Evolutionary conservation across 1,140 invertebrate species (phyloP).

Genomic region (Medauroidea extradentata): DNA sequence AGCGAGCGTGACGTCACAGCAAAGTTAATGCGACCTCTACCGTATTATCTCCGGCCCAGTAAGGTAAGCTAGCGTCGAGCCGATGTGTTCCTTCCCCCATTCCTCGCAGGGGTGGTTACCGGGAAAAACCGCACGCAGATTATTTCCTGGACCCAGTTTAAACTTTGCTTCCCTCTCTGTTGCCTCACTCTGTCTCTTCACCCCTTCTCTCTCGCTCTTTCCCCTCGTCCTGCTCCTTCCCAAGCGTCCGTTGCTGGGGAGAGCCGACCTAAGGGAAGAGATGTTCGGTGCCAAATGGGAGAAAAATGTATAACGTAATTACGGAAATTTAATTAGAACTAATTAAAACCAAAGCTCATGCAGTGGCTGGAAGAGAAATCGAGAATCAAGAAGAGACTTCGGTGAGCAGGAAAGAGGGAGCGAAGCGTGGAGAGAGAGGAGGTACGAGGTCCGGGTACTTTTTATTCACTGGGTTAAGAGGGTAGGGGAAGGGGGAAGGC

Average conservation of each 20-base stretch:
- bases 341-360: conserved; percentile 16
- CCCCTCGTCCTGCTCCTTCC: not conserved
- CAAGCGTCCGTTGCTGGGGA: not conserved
- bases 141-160: conserved; percentile 7
- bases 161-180: conserved; percentile 1
- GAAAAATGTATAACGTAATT: conserved; percentile 18
- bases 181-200: not conserved
- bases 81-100: too few relatives aligned
- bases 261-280: not conserved
- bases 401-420: not conserved
- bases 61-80: too few relatives aligned
- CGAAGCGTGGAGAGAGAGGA: too few relatives aligned
- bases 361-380: not conserved
- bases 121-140: not conserved
- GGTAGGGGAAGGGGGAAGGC: too few relatives aligned
- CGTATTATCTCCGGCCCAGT: too few relatives aligned
- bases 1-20: too few relatives aligned
- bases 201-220: conserved; percentile 2
- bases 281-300: conserved; percentile 16
- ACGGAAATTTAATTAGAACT: conserved; percentile 17
- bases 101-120: too few relatives aligned
- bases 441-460: not conserved
- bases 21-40: too few relatives aligned
- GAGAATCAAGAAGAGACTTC: not conserved
- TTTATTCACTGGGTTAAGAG: too few relatives aligned